Conservation (phyloP, 2,797 vertebrate genomes). For the Sarcoramphus papa region DNA sequence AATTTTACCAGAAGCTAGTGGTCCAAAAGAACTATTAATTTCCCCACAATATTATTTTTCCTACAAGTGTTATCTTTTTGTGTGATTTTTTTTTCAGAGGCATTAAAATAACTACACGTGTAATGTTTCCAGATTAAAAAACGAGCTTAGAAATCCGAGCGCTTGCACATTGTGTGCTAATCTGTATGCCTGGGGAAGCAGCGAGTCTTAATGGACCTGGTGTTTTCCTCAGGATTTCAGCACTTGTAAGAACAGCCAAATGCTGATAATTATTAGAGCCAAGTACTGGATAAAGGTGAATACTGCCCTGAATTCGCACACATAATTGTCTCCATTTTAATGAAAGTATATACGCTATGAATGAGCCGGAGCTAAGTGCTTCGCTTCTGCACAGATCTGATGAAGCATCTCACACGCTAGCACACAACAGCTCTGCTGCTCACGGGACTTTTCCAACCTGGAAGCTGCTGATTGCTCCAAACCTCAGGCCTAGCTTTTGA, state of each 20-base stretch:
- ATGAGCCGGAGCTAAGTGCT: not conserved
- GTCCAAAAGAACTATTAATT: not conserved
- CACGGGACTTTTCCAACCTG: not conserved
- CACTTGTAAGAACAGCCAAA: not conserved
- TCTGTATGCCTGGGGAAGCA: not conserved
- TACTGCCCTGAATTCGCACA: not conserved
- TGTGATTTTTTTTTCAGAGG: not conserved
- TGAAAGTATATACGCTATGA: not conserved
- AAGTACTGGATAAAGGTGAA: not conserved
- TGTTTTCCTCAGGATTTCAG: not conserved
- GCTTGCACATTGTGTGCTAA: not conserved
- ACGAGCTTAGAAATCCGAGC: not conserved
- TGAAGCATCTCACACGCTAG: not conserved
- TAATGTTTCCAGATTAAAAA: not conserved
- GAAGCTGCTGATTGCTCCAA: not conserved
- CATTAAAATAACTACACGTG: not conserved
- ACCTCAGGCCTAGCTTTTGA: not conserved
- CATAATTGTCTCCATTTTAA: not conserved
- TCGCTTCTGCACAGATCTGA: not conserved
- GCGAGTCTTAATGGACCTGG: not conserved
- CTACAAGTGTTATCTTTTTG: not conserved
- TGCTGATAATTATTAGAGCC: not conserved
- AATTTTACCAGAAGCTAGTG: not conserved
- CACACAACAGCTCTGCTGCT: fast-evolving
- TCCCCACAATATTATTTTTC: not conserved